phyloP scores from a whole-genome alignment of 2,888 invertebrate species.

The Ophioninae sp. region DNA sequence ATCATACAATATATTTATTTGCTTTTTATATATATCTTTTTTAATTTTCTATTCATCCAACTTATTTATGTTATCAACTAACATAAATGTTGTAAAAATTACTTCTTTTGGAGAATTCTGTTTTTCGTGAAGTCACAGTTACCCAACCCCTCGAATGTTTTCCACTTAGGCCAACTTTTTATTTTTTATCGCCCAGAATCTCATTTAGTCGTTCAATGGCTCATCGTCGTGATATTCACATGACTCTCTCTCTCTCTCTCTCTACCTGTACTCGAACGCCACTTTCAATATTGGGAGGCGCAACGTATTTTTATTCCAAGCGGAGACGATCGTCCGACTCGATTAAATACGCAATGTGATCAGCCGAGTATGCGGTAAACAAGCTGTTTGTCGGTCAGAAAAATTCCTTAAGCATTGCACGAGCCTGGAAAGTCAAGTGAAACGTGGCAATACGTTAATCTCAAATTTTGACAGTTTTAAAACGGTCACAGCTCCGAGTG shows the following conservation, averaged over 20 bases:
- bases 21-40: too few species aligned
- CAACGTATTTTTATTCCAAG: background rate
- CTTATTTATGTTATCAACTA: too few species aligned
- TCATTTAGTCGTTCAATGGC: background rate
- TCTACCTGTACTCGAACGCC: background rate
- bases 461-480: too few species aligned
- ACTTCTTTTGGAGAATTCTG: too few species aligned
- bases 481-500: too few species aligned
- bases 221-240: background rate
- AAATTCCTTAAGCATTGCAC: background rate
- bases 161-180: background rate
- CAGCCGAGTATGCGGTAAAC: constrained; percentile 5
- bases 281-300: background rate
- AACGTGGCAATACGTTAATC: too few species aligned
- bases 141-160: background rate
- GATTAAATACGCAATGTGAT: constrained; percentile 9
- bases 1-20: too few species aligned
- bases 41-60: too few species aligned
- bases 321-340: background rate
- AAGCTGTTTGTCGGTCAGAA: constrained; percentile 12
- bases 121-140: too few species aligned
- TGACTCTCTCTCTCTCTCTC: background rate
- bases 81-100: too few species aligned
- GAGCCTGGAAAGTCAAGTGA: background rate
- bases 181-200: background rate